These are phyloP conservation scores for Trimorus sp. DNA, from an alignment of 2,888 invertebrate genomes.

Conservation along the genomic window DNA sequence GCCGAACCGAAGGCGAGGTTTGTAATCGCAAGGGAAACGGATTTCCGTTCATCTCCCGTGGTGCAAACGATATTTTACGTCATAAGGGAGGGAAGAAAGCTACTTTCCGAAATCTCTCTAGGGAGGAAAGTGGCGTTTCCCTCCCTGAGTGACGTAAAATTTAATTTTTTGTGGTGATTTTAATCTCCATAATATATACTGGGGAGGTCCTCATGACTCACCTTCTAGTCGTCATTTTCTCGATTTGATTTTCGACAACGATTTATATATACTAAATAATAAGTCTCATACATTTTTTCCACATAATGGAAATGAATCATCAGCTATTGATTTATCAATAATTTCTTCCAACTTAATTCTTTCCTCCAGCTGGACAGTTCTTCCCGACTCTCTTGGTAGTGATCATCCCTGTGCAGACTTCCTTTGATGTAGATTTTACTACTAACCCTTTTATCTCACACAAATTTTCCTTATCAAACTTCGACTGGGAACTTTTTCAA, in stretches of 20 bases:
- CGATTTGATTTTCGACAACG: not conserved
- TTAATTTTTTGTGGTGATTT: slow-evolving; percentile 27
- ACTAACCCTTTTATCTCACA: not conserved
- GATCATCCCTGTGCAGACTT: not conserved
- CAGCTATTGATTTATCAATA: slow-evolving; percentile 13
- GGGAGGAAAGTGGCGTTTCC: no score
- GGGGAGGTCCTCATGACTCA: not conserved
- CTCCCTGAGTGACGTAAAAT: no score
- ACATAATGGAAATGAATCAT: not conserved
- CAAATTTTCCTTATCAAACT: slow-evolving; percentile 5
- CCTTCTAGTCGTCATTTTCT: not conserved
- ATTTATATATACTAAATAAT: slow-evolving; percentile 6
- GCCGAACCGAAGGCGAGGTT: no score
- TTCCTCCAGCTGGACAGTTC: not conserved
- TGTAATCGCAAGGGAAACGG: no score
- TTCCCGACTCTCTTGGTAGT: not conserved
- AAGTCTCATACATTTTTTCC: not conserved
- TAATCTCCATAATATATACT: slow-evolving; percentile 24
- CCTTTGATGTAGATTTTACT: not conserved
- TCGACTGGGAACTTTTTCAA: not conserved
- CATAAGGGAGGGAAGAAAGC: no score
- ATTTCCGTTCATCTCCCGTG: no score
- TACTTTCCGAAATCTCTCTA: no score
- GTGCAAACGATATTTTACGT: no score
- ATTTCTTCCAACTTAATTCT: not conserved